Conservation (phyloP, 2,113 vertebrate genomes). For the Formicarius rufipectus region DNA sequence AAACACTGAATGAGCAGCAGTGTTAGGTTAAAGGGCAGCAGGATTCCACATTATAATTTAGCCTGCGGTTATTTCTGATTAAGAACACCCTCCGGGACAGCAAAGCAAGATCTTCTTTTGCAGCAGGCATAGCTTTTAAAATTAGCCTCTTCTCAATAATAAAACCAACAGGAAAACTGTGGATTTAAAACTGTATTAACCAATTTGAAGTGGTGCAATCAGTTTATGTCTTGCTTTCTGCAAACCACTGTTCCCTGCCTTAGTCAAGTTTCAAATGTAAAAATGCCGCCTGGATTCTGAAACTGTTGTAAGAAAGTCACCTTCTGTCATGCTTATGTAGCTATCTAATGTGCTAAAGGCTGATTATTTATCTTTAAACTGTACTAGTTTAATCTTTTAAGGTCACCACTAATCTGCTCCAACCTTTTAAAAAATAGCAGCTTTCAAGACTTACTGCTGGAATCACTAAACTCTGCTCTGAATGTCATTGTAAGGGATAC, state of each 20-base stretch:
- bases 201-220: slow-evolving; percentile 65
- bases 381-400: slow-evolving; percentile 67
- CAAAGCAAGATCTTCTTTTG: slow-evolving; percentile 76
- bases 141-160: slow-evolving; percentile 67
- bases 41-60: slow-evolving; percentile 73
- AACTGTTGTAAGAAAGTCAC: slow-evolving; percentile 68
- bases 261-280: slow-evolving; percentile 60
- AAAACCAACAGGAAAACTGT: slow-evolving; percentile 70
- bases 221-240: slow-evolving; percentile 50
- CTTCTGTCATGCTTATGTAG: slow-evolving; percentile 70
- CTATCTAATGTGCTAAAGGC: slow-evolving; percentile 69
- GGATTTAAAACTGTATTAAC: slow-evolving; percentile 66
- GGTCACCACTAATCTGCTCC: slow-evolving; percentile 68
- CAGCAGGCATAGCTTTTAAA: slow-evolving; percentile 67
- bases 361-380: slow-evolving; percentile 73
- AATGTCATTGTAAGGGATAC: slow-evolving; percentile 54
- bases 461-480: slow-evolving; percentile 56
- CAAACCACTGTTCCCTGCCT: slow-evolving; percentile 31
- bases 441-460: slow-evolving; percentile 64
- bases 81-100: slow-evolving; percentile 79
- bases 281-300: slow-evolving; percentile 56
- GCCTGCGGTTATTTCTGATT: slow-evolving; percentile 83
- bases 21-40: slow-evolving; percentile 73
- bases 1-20: slow-evolving; percentile 71
- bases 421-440: slow-evolving; percentile 67